Conservation (phyloP, 2,113 vertebrate genomes). For the Panthera leo region DNA sequence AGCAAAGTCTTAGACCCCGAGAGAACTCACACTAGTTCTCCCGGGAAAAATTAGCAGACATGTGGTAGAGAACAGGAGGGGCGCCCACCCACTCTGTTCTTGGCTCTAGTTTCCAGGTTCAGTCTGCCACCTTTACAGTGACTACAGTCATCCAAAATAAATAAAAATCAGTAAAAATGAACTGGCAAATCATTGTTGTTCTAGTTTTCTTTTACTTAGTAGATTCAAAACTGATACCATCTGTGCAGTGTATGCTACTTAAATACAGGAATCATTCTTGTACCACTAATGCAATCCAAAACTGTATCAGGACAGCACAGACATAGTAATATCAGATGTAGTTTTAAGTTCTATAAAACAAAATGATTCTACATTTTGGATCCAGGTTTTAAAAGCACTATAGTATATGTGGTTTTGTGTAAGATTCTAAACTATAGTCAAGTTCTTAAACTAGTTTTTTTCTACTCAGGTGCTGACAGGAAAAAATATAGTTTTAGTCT, state of each 20-base stretch:
- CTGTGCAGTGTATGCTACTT: background rate
- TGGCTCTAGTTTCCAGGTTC: background rate
- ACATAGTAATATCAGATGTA: slow-evolving; percentile 26
- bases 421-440: slow-evolving; percentile 39
- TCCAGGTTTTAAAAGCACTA: slow-evolving; percentile 52
- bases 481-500: slow-evolving; percentile 46
- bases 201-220: slow-evolving; percentile 36
- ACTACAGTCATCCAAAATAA: slow-evolving; percentile 44
- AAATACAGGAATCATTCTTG: slow-evolving; percentile 39
- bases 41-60: background rate
- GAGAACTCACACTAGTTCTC: background rate
- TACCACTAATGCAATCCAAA: slow-evolving; percentile 20
- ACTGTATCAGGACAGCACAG: background rate
- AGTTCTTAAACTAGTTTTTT: slow-evolving; percentile 31
- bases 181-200: background rate
- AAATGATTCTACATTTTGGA: slow-evolving; percentile 3
- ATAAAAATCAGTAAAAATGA: slow-evolving; percentile 27
- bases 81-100: background rate
- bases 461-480: slow-evolving; percentile 41
- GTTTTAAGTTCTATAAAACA: slow-evolving; percentile 46
- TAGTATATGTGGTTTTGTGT: slow-evolving; percentile 18
- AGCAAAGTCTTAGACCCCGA: background rate
- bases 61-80: background rate
- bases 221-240: slow-evolving; percentile 39
- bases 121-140: slow-evolving; percentile 26